phyloP scores from a whole-genome alignment of 2,797 vertebrate genomes.

The Eptatretus atami region DNA sequence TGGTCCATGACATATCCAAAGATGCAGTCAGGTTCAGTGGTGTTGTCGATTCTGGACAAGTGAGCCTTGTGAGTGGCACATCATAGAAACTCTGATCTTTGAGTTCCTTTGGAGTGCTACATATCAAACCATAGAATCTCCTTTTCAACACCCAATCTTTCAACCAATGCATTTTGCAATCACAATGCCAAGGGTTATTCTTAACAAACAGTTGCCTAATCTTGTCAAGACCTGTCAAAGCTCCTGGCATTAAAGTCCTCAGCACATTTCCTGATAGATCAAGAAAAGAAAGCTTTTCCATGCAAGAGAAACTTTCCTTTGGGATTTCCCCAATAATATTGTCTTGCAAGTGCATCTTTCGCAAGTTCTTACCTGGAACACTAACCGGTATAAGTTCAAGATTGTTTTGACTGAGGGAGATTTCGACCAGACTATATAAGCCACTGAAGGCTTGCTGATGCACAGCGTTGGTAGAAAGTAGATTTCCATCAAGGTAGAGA shows the following conservation, averaged over 20 bases:
- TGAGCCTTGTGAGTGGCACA: conserved; percentile 43
- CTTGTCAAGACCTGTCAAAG: conserved; percentile 41
- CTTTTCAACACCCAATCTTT: conserved; percentile 44
- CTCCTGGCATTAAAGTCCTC: conserved; percentile 33
- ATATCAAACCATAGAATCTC: conserved; percentile 65
- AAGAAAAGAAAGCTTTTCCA: conserved; percentile 43
- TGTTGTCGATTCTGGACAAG: conserved; percentile 22
- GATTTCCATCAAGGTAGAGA: conserved; percentile 53
- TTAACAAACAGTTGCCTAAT: conserved; percentile 63
- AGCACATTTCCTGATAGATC: conserved; percentile 75
- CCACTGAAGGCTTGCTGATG: conserved; percentile 43
- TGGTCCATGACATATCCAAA: too few species aligned
- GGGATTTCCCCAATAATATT: conserved; percentile 67
- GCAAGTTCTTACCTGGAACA: conserved; percentile 35
- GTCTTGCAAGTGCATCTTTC: conserved; percentile 59
- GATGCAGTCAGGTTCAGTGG: too few species aligned
- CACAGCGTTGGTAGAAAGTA: conserved; percentile 61
- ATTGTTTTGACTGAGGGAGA: conserved; percentile 57
- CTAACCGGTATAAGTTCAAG: conserved; percentile 38
- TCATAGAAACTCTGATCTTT: conserved; percentile 79
- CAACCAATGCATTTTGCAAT: conserved; percentile 67
- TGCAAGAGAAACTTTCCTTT: conserved; percentile 31
- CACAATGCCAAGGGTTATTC: conserved; percentile 71
- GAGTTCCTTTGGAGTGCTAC: conserved; percentile 55
- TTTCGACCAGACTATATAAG: conserved; percentile 42